A percentile compares a stretch with the other conserved stretches of the same genome.
phyloP scores from a whole-genome alignment of 2,113 vertebrate genomes.

The Macaca fascicularis region DNA sequence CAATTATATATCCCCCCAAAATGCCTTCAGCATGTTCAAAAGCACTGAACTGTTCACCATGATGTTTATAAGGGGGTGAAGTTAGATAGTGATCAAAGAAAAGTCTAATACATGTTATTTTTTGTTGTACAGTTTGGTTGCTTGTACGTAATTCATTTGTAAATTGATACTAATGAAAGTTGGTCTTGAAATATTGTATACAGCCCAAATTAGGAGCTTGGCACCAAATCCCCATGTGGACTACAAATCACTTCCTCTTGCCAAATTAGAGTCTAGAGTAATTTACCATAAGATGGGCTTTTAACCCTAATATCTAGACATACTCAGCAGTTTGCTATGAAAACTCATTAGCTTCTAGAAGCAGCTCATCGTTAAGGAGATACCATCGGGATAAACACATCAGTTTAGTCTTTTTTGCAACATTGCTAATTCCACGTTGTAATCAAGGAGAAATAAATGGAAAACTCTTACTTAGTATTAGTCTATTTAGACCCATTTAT shows the following conservation, averaged over 20 bases:
- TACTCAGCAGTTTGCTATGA: slow-evolving; percentile 2
- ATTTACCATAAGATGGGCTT: slow-evolving; percentile 76
- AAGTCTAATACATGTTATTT: background rate
- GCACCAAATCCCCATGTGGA: slow-evolving; percentile 74
- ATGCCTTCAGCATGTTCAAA: background rate
- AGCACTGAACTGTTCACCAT: background rate
- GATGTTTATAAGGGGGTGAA: background rate
- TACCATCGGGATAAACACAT: slow-evolving; percentile 41
- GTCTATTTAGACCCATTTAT: slow-evolving; percentile 34
- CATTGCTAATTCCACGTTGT: slow-evolving; percentile 44
- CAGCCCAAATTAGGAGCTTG: slow-evolving; percentile 72
- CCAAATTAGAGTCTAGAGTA: slow-evolving; percentile 75
- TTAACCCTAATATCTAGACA: slow-evolving; percentile 69
- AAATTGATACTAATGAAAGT: slow-evolving; percentile 78
- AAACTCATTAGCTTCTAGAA: slow-evolving; percentile 72
- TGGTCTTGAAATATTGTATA: slow-evolving; percentile 74
- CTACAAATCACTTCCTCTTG: slow-evolving; percentile 71
- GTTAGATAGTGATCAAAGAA: background rate
- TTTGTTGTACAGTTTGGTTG: slow-evolving; percentile 45
- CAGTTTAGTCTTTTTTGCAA: background rate
- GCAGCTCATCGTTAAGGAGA: slow-evolving; percentile 3
- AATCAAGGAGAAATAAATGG: slow-evolving; percentile 42
- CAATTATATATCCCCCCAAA: background rate
- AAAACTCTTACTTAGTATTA: slow-evolving; percentile 9
- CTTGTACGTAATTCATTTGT: slow-evolving; percentile 71